Conservation (phyloP, 92 coral and sea anemone species). For the Scolanthus callimorphus region DNA sequence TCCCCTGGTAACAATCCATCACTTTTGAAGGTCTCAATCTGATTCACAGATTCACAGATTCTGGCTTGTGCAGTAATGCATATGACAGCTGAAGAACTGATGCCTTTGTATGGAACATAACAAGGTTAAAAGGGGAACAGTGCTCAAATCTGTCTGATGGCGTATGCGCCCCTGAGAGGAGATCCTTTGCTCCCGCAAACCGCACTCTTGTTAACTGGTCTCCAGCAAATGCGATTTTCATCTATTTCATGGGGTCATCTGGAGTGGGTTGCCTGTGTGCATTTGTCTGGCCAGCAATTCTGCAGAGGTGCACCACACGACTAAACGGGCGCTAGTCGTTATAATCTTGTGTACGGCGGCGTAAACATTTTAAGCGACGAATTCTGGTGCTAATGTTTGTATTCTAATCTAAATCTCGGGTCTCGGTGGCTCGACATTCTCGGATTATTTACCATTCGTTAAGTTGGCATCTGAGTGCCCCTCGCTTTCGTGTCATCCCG, state of each 20-base stretch:
- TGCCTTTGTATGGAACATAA: conserved; percentile 72
- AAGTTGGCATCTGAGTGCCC: too few species aligned
- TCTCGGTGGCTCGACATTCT: too few species aligned
- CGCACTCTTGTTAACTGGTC: conserved; percentile 58
- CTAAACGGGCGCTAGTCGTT: too few species aligned
- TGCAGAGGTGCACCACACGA: too few species aligned
- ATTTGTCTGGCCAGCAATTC: conserved; percentile 57
- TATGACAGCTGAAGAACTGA: conserved; percentile 54
- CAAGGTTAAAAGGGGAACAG: conserved; percentile 65
- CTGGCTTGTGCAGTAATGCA: conserved; percentile 66
- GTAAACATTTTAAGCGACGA: too few species aligned
- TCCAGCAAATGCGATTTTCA: conserved; percentile 65
- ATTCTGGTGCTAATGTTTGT: too few species aligned
- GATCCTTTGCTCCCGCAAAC: too few species aligned
- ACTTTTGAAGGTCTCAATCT: conserved; percentile 73
- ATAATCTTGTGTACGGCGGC: too few species aligned
- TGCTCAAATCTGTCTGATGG: conserved; percentile 66
- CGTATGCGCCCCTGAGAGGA: conserved; percentile 64
- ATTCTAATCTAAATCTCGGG: too few species aligned
- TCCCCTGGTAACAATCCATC: conserved; percentile 62
- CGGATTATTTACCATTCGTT: too few species aligned
- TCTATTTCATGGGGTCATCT: conserved; percentile 46
- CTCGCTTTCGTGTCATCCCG: too few species aligned
- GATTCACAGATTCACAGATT: conserved; percentile 61
- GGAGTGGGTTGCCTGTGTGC: conserved; percentile 42